A percentile compares a stretch with the other conserved stretches of the same genome.
These are phyloP conservation scores for Jacana jacana DNA, from an alignment of 2,113 vertebrate species.

Conservation along the genomic window DNA sequence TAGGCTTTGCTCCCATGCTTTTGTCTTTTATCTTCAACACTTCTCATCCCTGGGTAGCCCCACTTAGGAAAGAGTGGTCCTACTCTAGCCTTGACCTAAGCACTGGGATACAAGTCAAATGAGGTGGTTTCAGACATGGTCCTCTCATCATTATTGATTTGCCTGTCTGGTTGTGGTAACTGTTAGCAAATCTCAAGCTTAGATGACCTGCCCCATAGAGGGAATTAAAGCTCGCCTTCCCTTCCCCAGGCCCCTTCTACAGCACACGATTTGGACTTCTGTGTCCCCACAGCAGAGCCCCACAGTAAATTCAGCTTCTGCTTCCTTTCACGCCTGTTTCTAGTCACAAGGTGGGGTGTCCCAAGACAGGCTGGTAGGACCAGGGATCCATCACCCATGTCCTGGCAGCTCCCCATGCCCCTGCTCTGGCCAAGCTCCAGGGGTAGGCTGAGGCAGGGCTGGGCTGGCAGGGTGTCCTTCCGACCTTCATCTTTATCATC, in stretches of 20 bases:
- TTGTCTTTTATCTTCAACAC: not conserved
- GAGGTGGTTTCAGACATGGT: not conserved
- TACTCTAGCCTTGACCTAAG: not conserved
- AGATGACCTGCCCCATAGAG: not conserved
- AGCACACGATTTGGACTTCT: not conserved
- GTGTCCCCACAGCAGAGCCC: not conserved
- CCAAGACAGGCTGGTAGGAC: not conserved
- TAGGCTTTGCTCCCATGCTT: not conserved
- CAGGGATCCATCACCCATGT: accelerated
- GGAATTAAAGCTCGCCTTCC: not conserved
- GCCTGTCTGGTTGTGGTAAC: not conserved
- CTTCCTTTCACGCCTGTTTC: not conserved
- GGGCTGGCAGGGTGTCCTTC: not conserved
- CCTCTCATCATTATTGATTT: not conserved
- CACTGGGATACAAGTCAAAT: not conserved
- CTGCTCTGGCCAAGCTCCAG: not conserved
- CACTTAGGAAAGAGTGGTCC: not conserved
- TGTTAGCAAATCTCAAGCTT: not conserved
- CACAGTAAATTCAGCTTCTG: not conserved
- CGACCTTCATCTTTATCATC: not conserved
- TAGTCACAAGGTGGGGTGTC: not conserved
- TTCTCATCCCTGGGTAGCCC: not conserved
- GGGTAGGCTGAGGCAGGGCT: not conserved
- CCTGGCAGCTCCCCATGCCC: not conserved
- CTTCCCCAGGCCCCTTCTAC: not conserved